Conservation (phyloP, 2,113 vertebrate species). For the Platichthys flesus region DNA sequence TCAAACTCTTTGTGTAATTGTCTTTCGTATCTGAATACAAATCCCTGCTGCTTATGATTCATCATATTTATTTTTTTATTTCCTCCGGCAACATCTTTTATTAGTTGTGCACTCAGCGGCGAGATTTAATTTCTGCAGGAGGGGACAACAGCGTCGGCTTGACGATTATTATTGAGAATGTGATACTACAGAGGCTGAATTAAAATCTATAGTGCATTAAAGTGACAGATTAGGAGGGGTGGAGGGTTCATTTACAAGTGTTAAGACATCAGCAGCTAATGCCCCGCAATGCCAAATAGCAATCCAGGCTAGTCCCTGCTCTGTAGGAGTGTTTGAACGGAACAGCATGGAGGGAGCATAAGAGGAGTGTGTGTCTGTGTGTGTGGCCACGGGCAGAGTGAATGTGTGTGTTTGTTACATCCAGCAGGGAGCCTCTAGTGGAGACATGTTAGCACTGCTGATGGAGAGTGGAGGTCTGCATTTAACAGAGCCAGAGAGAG, state of each 20-base stretch:
- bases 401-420: background rate
- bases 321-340: conserved; percentile 50
- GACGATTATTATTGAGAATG: conserved; percentile 99
- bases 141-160: conserved; percentile 94
- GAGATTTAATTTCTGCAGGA: conserved; percentile 98
- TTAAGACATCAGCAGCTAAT: conserved; percentile 97
- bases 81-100: conserved; percentile 98
- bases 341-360: conserved; percentile 40
- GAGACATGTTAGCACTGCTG: conserved; percentile 46
- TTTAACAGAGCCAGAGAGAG: conserved; percentile 24
- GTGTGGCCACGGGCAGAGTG: background rate
- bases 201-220: conserved; percentile 99
- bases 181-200: conserved; percentile 95
- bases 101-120: conserved; percentile 97
- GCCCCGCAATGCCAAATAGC: conserved; percentile 94
- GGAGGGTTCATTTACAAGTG: conserved; percentile 99
- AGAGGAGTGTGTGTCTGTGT: background rate
- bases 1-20: conserved; percentile 94
- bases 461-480: conserved; percentile 9
- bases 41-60: conserved; percentile 93
- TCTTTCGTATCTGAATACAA: conserved; percentile 92
- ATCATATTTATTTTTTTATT: conserved; percentile 99
- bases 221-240: conserved; percentile 98
- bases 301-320: conserved; percentile 87
- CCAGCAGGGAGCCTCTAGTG: conserved; percentile 66